Base-by-base conservation (phyloP, 1,140 invertebrate genomes). In the Drosophila kurseongensis region DNA sequence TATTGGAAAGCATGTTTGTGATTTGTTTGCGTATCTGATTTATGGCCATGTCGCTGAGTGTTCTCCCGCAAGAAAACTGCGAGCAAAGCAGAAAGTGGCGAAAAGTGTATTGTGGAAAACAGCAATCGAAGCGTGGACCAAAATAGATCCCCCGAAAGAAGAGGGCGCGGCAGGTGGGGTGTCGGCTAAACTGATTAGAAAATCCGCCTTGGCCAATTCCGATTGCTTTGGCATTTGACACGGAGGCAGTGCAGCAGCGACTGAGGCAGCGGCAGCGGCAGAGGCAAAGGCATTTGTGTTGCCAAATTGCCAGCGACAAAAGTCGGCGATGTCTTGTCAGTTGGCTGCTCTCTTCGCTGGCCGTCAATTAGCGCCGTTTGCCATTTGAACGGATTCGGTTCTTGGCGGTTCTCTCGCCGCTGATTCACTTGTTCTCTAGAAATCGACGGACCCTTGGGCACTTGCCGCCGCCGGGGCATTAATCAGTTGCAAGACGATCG, bases 401-500 rank as follows among this genome's bases (percentile, higher is more conserved):
- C 44, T 66, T 44, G 60, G 57, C 47, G 29, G 32, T 47, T 14
- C 67, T 47, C 62, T 55, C 41, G 23, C 36, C 36, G 29, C 65
- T 51, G 65, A 68, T 58, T 86, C 82, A 86, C 59, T 59, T 35
- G 35, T 14, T 42, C 50, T 61, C 60, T 62, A 54, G 4, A 42
- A 36, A 51, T 8, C 29, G 44, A 8, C 42, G 45, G 56, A 32
- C 27, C 80, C 81, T 72, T 82, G 61, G 78, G 40, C 61, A 65
- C 65, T 51, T 56, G 65, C 65, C 60, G 45, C 60, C 41, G 16
- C 41, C 23, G 61, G 23, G 23, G 73, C 73, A 80, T 86, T 90
- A 89, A 92, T 92, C 91, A 92, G 91, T 92, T 89, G 91, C 84
- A 86, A 88, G 80, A 84, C 81, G 91, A 91, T 92, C 91, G 91